Evolutionary conservation across 2,113 vertebrate species (phyloP).

Genomic region (Arvicanthis niloticus): DNA sequence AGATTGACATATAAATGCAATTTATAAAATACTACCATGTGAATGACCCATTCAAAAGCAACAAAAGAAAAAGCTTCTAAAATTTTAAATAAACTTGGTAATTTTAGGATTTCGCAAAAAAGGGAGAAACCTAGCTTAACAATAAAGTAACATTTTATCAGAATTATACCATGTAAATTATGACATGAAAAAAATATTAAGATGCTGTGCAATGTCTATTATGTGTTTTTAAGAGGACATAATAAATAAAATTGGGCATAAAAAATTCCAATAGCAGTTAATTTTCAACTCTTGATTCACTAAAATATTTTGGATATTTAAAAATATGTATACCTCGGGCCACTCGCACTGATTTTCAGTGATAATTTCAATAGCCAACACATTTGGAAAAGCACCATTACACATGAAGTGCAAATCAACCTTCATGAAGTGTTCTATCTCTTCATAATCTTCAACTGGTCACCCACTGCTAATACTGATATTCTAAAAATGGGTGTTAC

Average conservation of each 20-base stretch:
- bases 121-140: neutral
- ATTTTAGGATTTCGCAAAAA: slow-evolving; percentile 4
- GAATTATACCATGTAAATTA: neutral
- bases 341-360: neutral
- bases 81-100: neutral
- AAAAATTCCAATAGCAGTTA: neutral
- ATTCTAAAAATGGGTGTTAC: neutral
- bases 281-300: neutral
- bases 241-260: neutral
- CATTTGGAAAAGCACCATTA: neutral
- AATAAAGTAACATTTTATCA: neutral
- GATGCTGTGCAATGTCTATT: neutral
- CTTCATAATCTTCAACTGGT: neutral
- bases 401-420: neutral
- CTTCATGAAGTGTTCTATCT: neutral
- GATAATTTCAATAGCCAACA: neutral
- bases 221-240: neutral
- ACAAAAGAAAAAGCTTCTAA: neutral
- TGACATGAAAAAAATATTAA: slow-evolving; percentile 3
- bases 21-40: neutral
- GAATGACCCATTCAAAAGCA: neutral
- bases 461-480: neutral
- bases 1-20: neutral
- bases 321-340: neutral
- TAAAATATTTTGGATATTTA: slow-evolving; percentile 20